A percentile compares a stretch with the other conserved stretches of the same genome.
Conservation (phyloP, 2,888 invertebrate genomes). For the Acanthosoma haemorrhoidale region DNA sequence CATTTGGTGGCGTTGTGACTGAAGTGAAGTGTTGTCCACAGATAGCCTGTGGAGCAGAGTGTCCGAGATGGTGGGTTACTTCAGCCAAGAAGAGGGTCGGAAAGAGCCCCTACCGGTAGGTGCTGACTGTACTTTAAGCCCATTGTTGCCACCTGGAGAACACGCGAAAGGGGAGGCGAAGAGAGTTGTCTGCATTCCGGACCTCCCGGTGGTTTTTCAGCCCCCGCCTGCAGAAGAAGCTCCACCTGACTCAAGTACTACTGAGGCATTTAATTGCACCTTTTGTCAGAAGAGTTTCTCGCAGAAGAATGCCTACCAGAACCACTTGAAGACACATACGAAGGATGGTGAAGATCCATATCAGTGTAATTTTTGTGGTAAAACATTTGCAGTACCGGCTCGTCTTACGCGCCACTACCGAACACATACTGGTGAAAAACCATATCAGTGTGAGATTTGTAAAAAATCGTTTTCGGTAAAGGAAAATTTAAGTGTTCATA, state of each 20-base stretch:
- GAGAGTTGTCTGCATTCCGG: slow-evolving; percentile 56
- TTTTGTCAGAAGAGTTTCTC: slow-evolving; percentile 70
- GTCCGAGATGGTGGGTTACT: slow-evolving; percentile 53
- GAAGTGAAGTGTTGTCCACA: slow-evolving; percentile 45
- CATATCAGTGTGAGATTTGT: slow-evolving; percentile 87
- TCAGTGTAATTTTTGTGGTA: slow-evolving; percentile 82
- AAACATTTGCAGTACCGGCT: slow-evolving; percentile 86
- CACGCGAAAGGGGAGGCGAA: slow-evolving; percentile 51
- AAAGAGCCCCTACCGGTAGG: slow-evolving; percentile 48
- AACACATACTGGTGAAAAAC: slow-evolving; percentile 85
- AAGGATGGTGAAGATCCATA: slow-evolving; percentile 63
- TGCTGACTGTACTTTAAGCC: slow-evolving; percentile 45
- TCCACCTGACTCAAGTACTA: slow-evolving; percentile 41
- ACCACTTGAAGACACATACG: slow-evolving; percentile 59
- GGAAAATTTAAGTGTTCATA: slow-evolving; percentile 83
- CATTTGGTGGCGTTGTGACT: slow-evolving; percentile 17
- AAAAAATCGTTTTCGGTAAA: slow-evolving; percentile 89
- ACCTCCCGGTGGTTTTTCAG: slow-evolving; percentile 49
- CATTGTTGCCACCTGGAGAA: slow-evolving; percentile 42
- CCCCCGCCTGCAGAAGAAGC: slow-evolving; percentile 41
- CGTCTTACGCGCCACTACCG: slow-evolving; percentile 78
- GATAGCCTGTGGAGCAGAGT: slow-evolving; percentile 49
- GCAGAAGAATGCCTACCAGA: slow-evolving; percentile 69
- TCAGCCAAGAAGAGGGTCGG: slow-evolving; percentile 42
- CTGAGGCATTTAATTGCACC: slow-evolving; percentile 56